These are phyloP conservation scores for Salarias fasciatus DNA, from an alignment of 2,797 vertebrate genomes.

Conservation along the genomic window DNA sequence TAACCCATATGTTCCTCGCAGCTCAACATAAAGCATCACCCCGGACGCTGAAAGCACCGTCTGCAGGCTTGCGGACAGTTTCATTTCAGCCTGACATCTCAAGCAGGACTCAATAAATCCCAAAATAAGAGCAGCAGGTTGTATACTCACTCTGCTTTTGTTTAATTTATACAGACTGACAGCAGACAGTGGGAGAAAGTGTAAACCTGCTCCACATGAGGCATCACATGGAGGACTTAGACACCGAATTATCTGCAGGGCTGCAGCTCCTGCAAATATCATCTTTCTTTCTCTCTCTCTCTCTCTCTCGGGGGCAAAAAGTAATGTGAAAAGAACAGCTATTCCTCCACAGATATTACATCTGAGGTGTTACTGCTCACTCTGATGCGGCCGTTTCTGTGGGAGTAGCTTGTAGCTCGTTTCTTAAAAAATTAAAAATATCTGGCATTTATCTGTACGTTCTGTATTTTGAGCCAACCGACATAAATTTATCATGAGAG, in stretches of 20 bases:
- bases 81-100: conserved; percentile 20
- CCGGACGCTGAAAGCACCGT: neutral
- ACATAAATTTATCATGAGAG: neutral
- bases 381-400: neutral
- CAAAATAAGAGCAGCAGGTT: conserved; percentile 18
- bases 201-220: conserved; percentile 4
- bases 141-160: conserved; percentile 4
- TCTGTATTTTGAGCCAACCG: conserved; percentile 2
- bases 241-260: conserved; percentile 4
- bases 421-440: neutral
- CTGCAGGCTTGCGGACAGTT: conserved; percentile 5
- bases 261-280: conserved; percentile 15
- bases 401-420: neutral
- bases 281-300: neutral
- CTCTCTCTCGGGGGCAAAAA: neutral
- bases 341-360: conserved; percentile 5
- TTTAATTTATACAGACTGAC: conserved; percentile 18
- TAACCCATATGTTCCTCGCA: no score
- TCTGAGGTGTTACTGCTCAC: neutral
- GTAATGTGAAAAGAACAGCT: conserved; percentile 4
- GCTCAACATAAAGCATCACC: no score
- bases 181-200: conserved; percentile 4
- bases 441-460: neutral
- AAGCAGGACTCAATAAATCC: neutral
- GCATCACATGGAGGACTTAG: neutral